These are phyloP conservation scores for Phaetusa simplex DNA, from an alignment of 2,113 vertebrate species.

Conservation along the genomic window DNA sequence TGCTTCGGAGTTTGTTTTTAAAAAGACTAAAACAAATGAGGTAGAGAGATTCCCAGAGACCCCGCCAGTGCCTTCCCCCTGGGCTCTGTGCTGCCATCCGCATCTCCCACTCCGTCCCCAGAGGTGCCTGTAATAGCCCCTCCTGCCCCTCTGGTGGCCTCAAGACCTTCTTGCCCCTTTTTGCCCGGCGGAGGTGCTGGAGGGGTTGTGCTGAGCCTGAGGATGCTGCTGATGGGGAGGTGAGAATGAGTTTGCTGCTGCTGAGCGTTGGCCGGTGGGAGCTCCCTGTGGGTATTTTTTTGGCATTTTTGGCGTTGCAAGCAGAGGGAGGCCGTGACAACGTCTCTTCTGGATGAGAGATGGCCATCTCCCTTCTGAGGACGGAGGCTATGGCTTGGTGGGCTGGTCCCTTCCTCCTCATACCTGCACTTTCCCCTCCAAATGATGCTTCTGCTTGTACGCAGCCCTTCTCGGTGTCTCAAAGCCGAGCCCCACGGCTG, in stretches of 20 bases:
- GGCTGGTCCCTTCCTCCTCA: not conserved
- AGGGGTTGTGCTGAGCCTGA: not conserved
- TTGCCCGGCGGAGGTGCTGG: not conserved
- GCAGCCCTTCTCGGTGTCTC: not conserved
- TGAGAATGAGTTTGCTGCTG: not conserved
- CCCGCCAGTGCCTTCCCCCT: not conserved
- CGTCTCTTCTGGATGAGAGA: not conserved
- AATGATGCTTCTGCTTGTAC: fast-evolving
- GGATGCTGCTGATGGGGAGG: not conserved
- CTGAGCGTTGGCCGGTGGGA: not conserved
- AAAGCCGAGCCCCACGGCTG: fast-evolving
- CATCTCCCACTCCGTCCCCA: not conserved
- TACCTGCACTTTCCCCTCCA: fast-evolving
- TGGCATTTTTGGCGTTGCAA: not conserved
- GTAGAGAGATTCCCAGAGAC: not conserved
- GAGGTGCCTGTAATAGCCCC: not conserved
- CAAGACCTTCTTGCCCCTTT: not conserved
- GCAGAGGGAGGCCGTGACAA: not conserved
- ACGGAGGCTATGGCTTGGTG: not conserved
- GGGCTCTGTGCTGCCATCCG: fast-evolving
- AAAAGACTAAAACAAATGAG: not conserved
- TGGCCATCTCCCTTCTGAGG: not conserved
- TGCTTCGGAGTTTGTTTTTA: not conserved
- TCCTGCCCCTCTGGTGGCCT: not conserved
- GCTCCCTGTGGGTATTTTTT: not conserved